Conservation (phyloP, 2,797 vertebrate genomes). For the Siniperca obscura region DNA sequence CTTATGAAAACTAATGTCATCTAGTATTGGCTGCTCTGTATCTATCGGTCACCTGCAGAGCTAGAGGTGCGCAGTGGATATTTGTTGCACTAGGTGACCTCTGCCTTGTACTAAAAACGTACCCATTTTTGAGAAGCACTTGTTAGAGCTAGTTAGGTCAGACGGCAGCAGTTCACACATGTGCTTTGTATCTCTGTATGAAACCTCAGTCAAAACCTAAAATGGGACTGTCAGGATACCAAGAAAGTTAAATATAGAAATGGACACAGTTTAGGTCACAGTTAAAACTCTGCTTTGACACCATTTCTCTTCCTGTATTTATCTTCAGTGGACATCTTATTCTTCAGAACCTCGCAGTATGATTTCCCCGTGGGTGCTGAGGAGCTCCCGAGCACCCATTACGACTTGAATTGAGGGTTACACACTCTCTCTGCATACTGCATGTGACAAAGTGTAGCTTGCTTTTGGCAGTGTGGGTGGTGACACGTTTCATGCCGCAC, state of each 20-base stretch:
- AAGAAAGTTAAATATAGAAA: conserved; percentile 2
- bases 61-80: no score
- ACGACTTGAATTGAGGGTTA: conserved; percentile 30
- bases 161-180: no score
- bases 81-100: no score
- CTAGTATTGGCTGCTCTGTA: no score
- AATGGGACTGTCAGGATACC: background rate
- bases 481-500: conserved; percentile 22
- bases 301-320: background rate
- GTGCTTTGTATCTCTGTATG: no score
- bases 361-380: conserved; percentile 24
- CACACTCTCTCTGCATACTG: conserved; percentile 22
- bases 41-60: no score
- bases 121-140: no score
- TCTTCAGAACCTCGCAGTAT: conserved; percentile 6
- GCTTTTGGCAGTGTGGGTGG: conserved; percentile 44
- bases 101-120: no score
- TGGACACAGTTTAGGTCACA: background rate
- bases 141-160: no score
- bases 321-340: background rate
- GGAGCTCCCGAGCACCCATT: conserved; percentile 31
- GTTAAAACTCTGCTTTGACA: background rate
- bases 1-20: no score
- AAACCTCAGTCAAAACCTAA: background rate
- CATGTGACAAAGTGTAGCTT: conserved; percentile 47